These are phyloP conservation scores for Spodoptera littoralis DNA, from an alignment of 2,888 invertebrate species.

Conservation along the genomic window DNA sequence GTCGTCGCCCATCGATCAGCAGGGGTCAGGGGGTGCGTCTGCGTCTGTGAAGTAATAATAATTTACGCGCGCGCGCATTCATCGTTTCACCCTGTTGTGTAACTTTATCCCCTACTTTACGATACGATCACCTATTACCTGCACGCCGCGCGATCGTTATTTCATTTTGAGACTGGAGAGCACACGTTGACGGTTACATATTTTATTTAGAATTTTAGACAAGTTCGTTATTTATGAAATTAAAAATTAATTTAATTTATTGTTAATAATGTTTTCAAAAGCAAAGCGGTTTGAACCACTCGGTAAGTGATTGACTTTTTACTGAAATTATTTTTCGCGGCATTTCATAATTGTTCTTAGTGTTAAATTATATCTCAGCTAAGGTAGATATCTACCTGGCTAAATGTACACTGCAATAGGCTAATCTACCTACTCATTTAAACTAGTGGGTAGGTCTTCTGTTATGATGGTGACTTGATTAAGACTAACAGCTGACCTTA, in stretches of 20 bases:
- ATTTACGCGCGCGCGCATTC: constrained; percentile 63
- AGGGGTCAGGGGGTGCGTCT: constrained; percentile 13
- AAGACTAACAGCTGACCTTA: no score
- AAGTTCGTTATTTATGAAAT: background rate
- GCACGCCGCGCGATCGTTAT: constrained; percentile 12
- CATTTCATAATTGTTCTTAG: background rate
- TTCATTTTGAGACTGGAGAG: constrained; percentile 21
- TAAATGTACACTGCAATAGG: no score
- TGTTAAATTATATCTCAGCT: no score
- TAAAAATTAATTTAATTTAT: constrained; percentile 9
- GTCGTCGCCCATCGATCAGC: constrained; percentile 41
- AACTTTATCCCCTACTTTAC: background rate
- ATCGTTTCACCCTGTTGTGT: constrained; percentile 16
- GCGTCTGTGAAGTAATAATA: constrained; percentile 49
- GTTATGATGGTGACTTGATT: no score
- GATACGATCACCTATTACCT: no score
- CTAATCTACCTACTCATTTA: no score
- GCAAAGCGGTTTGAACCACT: constrained; percentile 82
- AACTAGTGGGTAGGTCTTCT: no score
- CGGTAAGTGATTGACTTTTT: constrained; percentile 68
- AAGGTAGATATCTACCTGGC: no score
- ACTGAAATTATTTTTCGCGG: background rate
- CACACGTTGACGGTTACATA: constrained; percentile 30
- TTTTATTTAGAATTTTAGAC: background rate
- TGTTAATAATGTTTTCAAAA: constrained; percentile 81